These are phyloP conservation scores for Kradibia gibbosae DNA, from an alignment of 1,140 invertebrate species.

Conservation along the genomic window DNA sequence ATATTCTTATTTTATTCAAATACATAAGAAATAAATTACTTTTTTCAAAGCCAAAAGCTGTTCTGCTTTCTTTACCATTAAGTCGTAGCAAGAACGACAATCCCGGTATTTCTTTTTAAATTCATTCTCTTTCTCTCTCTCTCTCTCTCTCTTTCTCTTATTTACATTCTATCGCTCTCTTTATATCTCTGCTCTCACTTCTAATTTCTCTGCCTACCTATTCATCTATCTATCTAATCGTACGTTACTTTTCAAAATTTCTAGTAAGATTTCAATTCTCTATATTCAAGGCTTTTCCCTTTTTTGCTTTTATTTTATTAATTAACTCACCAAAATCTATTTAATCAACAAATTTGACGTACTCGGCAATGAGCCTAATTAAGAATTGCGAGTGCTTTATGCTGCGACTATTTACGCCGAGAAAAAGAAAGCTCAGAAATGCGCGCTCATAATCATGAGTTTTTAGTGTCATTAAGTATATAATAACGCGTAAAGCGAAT, in stretches of 20 bases:
- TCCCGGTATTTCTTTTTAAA: background rate
- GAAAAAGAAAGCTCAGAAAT: constrained; percentile 3
- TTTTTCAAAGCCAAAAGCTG: background rate
- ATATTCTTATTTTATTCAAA: background rate
- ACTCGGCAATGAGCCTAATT: constrained; percentile 38
- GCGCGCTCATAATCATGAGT: constrained; percentile 35
- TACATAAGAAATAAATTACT: background rate
- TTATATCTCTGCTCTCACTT: no score
- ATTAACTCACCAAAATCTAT: background rate
- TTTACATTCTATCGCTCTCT: no score
- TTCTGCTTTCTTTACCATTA: background rate
- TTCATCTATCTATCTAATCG: no score
- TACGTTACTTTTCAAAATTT: background rate
- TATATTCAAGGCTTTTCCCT: background rate
- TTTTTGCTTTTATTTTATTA: background rate
- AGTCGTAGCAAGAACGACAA: background rate
- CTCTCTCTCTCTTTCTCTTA: no score
- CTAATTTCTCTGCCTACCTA: no score
- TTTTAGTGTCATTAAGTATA: constrained; percentile 48
- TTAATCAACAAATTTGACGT: constrained; percentile 15
- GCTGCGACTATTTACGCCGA: constrained; percentile 22
- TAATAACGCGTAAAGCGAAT: constrained; percentile 30
- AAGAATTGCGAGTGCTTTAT: constrained; percentile 26
- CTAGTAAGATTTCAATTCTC: background rate
- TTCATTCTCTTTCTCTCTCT: background rate